A percentile compares a stretch with the other conserved stretches of the same genome.
Conservation (phyloP, 2,888 invertebrate genomes). For the Baronia brevicornis region DNA sequence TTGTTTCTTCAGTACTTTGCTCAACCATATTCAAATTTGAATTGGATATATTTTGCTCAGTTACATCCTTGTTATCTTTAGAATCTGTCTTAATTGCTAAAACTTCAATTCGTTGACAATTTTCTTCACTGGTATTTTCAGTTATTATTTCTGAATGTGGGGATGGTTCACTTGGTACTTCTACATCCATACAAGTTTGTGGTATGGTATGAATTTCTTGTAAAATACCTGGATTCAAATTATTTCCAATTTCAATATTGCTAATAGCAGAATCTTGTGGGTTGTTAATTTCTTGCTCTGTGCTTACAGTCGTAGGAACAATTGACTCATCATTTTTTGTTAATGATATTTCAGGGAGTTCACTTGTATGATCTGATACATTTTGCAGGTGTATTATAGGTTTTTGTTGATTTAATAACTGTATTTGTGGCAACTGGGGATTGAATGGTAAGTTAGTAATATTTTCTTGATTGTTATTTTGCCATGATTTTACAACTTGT, state of each 20-base stretch:
- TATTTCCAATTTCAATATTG: constrained; percentile 15
- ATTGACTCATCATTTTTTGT: not conserved
- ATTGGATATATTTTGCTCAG: constrained; percentile 1
- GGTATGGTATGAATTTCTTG: constrained; percentile 20
- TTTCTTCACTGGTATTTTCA: constrained; percentile 3
- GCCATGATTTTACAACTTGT: constrained; percentile 48
- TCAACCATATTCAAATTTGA: constrained; percentile 8
- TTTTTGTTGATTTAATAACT: not conserved
- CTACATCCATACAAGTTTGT: constrained; percentile 14
- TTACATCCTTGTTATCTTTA: constrained; percentile 14
- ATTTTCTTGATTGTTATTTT: constrained; percentile 33
- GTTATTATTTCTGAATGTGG: constrained; percentile 15
- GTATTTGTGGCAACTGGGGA: constrained; percentile 20
- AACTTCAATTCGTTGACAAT: constrained; percentile 10
- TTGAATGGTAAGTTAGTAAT: constrained; percentile 27
- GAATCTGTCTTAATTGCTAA: constrained; percentile 8
- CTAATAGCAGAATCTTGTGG: not conserved
- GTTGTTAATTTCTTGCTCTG: not conserved
- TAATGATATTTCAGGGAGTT: constrained; percentile 14
- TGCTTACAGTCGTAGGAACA: constrained; percentile 1
- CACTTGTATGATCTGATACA: constrained; percentile 17
- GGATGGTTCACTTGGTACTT: constrained; percentile 11
- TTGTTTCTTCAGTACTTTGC: constrained; percentile 15
- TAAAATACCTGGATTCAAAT: constrained; percentile 15
- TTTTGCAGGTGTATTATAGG: constrained; percentile 17